Conservation (phyloP, 2,113 vertebrate species). For the Nymphicus hollandicus region DNA sequence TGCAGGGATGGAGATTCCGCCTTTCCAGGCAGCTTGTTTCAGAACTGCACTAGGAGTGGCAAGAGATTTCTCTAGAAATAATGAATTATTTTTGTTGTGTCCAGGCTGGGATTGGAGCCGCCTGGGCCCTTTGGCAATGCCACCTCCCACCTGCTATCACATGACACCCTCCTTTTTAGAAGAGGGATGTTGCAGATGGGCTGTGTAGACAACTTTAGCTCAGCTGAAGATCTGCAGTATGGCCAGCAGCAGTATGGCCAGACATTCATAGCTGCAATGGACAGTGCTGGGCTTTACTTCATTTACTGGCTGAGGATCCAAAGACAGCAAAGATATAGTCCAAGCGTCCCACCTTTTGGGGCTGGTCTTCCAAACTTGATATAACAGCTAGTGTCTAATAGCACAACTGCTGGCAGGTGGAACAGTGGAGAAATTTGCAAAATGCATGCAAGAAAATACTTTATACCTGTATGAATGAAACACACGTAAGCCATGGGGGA, state of each 20-base stretch:
- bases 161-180: not conserved
- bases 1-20: not conserved
- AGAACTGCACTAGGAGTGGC: not conserved
- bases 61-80: not conserved
- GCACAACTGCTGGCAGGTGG: not conserved
- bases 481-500: not conserved
- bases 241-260: not conserved
- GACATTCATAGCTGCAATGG: accelerated
- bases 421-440: not conserved
- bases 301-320: not conserved
- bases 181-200: not conserved
- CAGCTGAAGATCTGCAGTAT: not conserved
- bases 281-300: not conserved
- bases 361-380: not conserved
- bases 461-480: not conserved
- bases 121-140: not conserved
- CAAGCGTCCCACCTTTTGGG: not conserved
- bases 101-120: not conserved
- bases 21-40: not conserved
- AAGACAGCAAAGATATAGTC: not conserved
- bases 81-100: accelerated
- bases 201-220: not conserved
- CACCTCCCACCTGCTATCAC: not conserved
- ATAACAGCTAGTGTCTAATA: not conserved
- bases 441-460: accelerated